A percentile compares a stretch with the other conserved stretches of the same genome.
Conservation (phyloP, 53 echinoderm and acorn worm species). For the Henricia sp. region DNA sequence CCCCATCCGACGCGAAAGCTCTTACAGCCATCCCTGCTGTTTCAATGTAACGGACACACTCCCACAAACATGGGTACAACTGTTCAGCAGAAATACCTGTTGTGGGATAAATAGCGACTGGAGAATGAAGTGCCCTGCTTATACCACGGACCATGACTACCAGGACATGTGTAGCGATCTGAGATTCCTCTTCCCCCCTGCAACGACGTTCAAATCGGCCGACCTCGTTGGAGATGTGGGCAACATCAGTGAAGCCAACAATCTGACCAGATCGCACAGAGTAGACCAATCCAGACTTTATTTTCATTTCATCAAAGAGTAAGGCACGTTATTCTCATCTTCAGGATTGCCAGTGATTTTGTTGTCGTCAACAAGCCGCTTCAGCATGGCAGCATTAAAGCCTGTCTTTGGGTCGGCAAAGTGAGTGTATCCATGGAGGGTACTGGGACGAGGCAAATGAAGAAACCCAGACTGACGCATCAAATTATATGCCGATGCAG, state of each 20-base stretch:
- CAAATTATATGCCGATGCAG: slow-evolving; percentile 20
- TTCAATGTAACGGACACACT: slow-evolving; percentile 13
- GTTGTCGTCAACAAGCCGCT: slow-evolving; percentile 5
- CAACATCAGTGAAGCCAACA: slow-evolving; percentile 47
- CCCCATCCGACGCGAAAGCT: slow-evolving; percentile 42
- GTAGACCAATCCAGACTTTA: slow-evolving; percentile 29
- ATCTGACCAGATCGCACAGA: slow-evolving; percentile 35
- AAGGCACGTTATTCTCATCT: slow-evolving; percentile 16
- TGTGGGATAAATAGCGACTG: slow-evolving; percentile 17
- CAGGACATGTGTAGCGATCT: slow-evolving; percentile 29
- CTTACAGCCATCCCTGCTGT: slow-evolving; percentile 33
- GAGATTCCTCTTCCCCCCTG: background rate
- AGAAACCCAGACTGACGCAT: slow-evolving; percentile 36
- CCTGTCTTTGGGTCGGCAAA: slow-evolving; percentile 26
- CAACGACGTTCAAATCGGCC: slow-evolving; percentile 29
- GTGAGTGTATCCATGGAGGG: slow-evolving; percentile 37
- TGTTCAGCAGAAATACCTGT: slow-evolving; percentile 25
- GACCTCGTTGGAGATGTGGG: slow-evolving; percentile 34
- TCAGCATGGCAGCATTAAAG: slow-evolving; percentile 24
- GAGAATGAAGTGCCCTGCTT: slow-evolving; percentile 9
- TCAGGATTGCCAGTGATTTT: background rate
- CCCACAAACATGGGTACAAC: slow-evolving; percentile 19
- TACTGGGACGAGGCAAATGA: slow-evolving; percentile 21
- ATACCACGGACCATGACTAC: slow-evolving; percentile 23
- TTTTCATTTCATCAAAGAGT: slow-evolving; percentile 63